phyloP scores from a whole-genome alignment of 2,113 vertebrate genomes.

The Gasterosteus aculeatus region DNA sequence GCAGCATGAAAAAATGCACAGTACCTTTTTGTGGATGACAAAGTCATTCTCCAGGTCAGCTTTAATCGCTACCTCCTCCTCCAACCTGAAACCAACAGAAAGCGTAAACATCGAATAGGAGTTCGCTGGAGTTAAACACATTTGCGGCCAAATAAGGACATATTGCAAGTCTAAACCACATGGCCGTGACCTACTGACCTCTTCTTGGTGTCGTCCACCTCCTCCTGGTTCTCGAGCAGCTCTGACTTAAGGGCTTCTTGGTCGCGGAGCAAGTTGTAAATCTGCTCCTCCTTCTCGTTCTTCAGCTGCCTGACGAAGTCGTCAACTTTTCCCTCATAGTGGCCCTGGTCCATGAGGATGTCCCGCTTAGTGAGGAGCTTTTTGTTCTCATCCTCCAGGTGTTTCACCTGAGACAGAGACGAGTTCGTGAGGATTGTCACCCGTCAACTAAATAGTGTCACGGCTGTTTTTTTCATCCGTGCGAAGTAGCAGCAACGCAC shows the following conservation, averaged over 20 bases:
- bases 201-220: slow-evolving; percentile 70
- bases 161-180: background rate
- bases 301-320: slow-evolving; percentile 61
- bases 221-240: slow-evolving; percentile 53
- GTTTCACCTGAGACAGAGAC: slow-evolving; percentile 67
- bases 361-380: slow-evolving; percentile 75
- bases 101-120: background rate
- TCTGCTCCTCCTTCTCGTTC: slow-evolving; percentile 74
- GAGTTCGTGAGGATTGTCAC: too few species aligned
- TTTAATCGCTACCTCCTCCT: slow-evolving; percentile 71
- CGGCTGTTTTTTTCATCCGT: too few species aligned
- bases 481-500: too few species aligned
- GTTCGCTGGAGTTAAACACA: background rate
- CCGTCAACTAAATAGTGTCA: too few species aligned
- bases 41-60: slow-evolving; percentile 79
- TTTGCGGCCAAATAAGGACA: background rate
- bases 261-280: slow-evolving; percentile 66
- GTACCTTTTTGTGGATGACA: slow-evolving; percentile 80
- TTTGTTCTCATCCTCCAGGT: slow-evolving; percentile 81
- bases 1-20: background rate
- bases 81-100: slow-evolving; percentile 68
- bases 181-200: slow-evolving; percentile 57
- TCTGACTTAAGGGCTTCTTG: slow-evolving; percentile 72
- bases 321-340: slow-evolving; percentile 74
- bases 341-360: slow-evolving; percentile 75